Base-by-base conservation (phyloP, 2,797 vertebrate species). In the Callimico goeldii region DNA sequence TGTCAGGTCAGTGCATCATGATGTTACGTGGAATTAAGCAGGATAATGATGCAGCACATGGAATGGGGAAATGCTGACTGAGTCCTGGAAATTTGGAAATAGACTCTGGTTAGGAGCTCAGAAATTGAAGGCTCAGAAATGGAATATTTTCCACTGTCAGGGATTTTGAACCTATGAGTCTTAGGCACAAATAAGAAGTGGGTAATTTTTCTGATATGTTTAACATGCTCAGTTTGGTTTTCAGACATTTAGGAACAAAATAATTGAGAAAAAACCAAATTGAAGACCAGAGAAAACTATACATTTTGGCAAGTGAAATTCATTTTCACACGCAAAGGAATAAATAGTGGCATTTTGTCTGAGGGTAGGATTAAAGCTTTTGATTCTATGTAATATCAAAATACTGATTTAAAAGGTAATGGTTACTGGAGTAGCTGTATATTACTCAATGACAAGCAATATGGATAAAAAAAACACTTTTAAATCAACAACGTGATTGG, bases 21-120 rank as follows among this genome's bases (percentile, higher is more conserved):
- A 92, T 73, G 89, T 84, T 94, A 36, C 90, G 4, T 88, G 94
- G 91, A 97, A 90, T 96, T 97, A 93, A 95, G 84, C 84, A 84
- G 91, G 77, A 87, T 79, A 96, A 96, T 15, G 96, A 95, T 75
- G 61, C 6, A 6, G 36, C 70, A 6, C 85, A 52, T 87, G 58
- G 85, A 85, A 26, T 90, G 87, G 97, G 81, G 82, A 77, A 94
- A 72, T n/a, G 89, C 91, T 67, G 36, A 76, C 94, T 81, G 94
- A 84, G 48, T 41, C 46, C 91, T 94, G 95, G 80, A 93, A 85
- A 7, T 96, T 48, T 81, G 96, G 86, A 91, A 96, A 94, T 33
- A 91, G 87, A 85, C 57, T 95, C 67, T 94, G 82, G 50, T 84
- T 83, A 92, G 93, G 7, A 57, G 36, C 64, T 97, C 13, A 15